Evolutionary conservation across 1,140 invertebrate species (phyloP).

Genomic region (Drosophila persimilis): DNA sequence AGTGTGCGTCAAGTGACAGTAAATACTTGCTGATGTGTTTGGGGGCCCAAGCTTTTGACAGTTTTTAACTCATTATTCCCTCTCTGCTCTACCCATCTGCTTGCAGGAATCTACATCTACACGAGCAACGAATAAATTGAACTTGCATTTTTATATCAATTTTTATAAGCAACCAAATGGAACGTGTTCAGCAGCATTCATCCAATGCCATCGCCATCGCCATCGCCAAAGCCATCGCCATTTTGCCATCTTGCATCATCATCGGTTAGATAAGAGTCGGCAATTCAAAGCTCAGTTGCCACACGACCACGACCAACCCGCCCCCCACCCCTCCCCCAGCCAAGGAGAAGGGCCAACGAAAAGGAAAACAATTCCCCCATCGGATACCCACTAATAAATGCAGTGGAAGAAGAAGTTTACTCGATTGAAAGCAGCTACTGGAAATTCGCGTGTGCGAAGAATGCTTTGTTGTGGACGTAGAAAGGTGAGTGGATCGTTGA

Average conservation of each 20-base stretch:
- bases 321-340: constrained; percentile 17
- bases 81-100: not conserved
- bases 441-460: constrained; percentile 90
- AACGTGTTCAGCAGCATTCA: constrained; percentile 51
- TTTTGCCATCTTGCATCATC: not conserved
- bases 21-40: constrained; percentile 64
- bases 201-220: constrained; percentile 26
- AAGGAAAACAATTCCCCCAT: constrained; percentile 55
- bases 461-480: constrained; percentile 94
- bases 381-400: constrained; percentile 84
- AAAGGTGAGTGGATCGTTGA: constrained; percentile 86
- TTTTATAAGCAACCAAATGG: constrained; percentile 40
- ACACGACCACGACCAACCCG: constrained; percentile 3
- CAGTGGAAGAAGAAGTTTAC: constrained; percentile 90
- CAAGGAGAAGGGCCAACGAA: constrained; percentile 10
- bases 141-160: constrained; percentile 65
- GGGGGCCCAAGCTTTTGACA: constrained; percentile 23
- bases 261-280: constrained; percentile 24
- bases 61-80: constrained; percentile 17
- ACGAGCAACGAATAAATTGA: constrained; percentile 72
- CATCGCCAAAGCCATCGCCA: too few relatives aligned
- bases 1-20: constrained; percentile 62
- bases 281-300: constrained; percentile 38
- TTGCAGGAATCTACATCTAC: constrained; percentile 45
- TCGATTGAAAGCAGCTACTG: constrained; percentile 88